phyloP scores from a whole-genome alignment of 92 coral and sea anemone species.

The Desmophyllum pertusum region DNA sequence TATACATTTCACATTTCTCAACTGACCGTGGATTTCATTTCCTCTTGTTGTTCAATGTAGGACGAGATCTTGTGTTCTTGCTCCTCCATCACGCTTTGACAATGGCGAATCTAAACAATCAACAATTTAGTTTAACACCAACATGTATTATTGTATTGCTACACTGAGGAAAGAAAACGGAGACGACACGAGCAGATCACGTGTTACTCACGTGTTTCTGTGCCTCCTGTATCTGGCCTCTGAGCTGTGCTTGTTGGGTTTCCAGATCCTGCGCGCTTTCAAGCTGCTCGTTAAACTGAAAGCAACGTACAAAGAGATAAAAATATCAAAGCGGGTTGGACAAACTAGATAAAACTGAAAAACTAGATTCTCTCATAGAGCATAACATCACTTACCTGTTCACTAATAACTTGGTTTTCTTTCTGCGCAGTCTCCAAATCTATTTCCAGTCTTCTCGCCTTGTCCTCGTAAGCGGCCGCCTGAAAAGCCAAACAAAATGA shows the following conservation, averaged over 20 bases:
- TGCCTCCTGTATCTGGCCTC: constrained; percentile 81
- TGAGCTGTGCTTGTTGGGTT: constrained; percentile 65
- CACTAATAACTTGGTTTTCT: constrained; percentile 73
- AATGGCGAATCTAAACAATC: constrained; percentile 75
- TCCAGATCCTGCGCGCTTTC: constrained; percentile 72
- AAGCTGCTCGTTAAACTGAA: constrained; percentile 74
- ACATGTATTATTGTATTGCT: background rate
- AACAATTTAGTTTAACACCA: background rate
- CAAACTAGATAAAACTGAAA: no score
- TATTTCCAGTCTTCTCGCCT: constrained; percentile 74
- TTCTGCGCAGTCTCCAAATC: constrained; percentile 83
- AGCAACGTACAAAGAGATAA: background rate
- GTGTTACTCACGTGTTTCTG: constrained; percentile 83
- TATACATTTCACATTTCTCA: no score
- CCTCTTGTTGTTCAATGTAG: constrained; percentile 86
- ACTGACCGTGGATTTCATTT: constrained; percentile 79
- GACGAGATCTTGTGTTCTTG: constrained; percentile 88
- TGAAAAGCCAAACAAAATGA: constrained; percentile 5
- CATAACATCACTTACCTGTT: constrained; percentile 54
- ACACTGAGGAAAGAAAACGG: background rate
- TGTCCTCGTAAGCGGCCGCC: constrained; percentile 91
- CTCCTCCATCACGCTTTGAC: constrained; percentile 91
- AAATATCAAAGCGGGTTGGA: background rate
- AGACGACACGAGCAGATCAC: background rate
- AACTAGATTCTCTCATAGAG: background rate